Evolutionary conservation across 92 coral and sea anemone species (phyloP), one percentile per base, ranked within the genome.

Genomic region (Zoanthus sansibaricus): DNA sequence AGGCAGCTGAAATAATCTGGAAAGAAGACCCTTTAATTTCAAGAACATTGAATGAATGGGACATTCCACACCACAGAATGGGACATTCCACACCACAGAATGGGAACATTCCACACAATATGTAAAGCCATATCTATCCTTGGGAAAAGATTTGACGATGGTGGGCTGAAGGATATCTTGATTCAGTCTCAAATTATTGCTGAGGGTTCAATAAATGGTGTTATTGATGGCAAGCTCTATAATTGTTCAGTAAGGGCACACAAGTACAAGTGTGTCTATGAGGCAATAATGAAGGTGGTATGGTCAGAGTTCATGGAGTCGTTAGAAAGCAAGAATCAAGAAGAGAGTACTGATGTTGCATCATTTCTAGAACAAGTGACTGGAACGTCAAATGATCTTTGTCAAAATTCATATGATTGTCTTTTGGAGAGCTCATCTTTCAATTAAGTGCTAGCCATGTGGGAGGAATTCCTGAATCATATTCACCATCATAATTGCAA

Each of bases 1-100:
- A 83, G 46, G 91, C 91, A 72, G 25, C 55, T 3, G 91, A 88
- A 62, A 75, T 88, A 49, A 66, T 75, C 10, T 88, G 91, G 91
- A 88, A 79, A 71, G n/a, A 77, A 25, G 69, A 84, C 25, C 55
- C 25, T 25, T 25, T 25, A 25, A 25, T 25, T 25, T 25, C 25
- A 25, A 25, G 25, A 25, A 25, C 25, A 25, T 25, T 25, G 25
- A 25, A 25, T 25, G 25, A 25, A 25, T 25, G 25, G 25, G 25
- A 25, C 25, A 25, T 25, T 25, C 25, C 25, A 25, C 25, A 25
- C 25, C 25, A 25, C 25, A 25, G 25, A 25, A 25, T 25, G 25
- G 25, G 25, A 25, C 25, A 25, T 25, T 25, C 25, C 25, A 25
- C 25, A 25, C 25, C 25, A 25, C 25, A 25, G 25, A 25, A 25